Percentiles rank a stretch among this genome's conserved stretches.
Evolutionary conservation across 2,113 vertebrate genomes (phyloP).

Genomic region (Galbula dea): DNA sequence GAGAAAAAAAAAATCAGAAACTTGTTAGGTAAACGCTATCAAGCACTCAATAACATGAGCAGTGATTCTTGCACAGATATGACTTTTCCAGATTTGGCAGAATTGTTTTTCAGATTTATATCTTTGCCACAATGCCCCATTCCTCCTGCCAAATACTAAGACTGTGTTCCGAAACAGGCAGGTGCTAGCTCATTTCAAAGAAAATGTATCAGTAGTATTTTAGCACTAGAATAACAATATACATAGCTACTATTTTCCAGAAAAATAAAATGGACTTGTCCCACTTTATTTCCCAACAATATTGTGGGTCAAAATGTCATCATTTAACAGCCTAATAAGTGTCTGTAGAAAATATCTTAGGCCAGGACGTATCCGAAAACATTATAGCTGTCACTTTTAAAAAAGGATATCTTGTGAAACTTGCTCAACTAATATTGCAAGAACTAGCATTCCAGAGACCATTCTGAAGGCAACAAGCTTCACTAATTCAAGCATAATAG

Average conservation of each 20-base stretch:
- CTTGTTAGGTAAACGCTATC: background rate
- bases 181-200: background rate
- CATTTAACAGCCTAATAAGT: background rate
- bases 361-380: background rate
- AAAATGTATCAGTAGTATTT: background rate
- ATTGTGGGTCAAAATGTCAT: background rate
- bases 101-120: background rate
- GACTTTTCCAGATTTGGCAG: background rate
- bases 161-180: background rate
- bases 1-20: background rate
- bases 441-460: background rate
- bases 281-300: background rate
- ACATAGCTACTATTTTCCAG: background rate
- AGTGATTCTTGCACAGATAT: background rate
- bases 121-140: background rate
- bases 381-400: background rate
- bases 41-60: background rate
- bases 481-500: conserved; percentile 48
- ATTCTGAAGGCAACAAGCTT: conserved; percentile 33
- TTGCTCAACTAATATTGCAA: background rate
- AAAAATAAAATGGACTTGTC: background rate
- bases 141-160: background rate
- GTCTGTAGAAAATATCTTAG: background rate
- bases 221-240: background rate
- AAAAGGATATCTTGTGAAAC: background rate